A percentile compares a stretch with the other conserved stretches of the same genome.
Conservation (phyloP, 2,888 invertebrate genomes). For the Plagiodera versicolora region DNA sequence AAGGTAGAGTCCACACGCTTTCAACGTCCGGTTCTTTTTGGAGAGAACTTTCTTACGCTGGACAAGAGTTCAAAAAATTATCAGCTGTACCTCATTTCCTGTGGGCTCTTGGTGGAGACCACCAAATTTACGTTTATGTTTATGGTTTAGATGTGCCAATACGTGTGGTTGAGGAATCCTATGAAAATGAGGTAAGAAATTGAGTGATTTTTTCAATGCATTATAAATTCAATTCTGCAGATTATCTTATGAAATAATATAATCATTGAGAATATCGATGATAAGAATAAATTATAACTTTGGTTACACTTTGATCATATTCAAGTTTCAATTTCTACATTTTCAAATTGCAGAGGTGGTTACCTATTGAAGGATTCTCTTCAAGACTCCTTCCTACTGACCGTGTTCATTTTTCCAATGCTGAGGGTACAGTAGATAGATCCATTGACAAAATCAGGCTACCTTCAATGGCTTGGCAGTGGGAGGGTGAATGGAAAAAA, state of each 20-base stretch:
- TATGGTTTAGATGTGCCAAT: slow-evolving; percentile 89
- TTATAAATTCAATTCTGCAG: too few relatives aligned
- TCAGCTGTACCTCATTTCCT: slow-evolving; percentile 82
- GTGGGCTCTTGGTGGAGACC: slow-evolving; percentile 92
- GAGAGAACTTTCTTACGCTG: slow-evolving; percentile 83
- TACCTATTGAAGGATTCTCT: slow-evolving; percentile 86
- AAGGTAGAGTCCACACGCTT: slow-evolving; percentile 83
- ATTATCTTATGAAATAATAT: too few relatives aligned
- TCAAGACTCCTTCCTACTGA: slow-evolving; percentile 84
- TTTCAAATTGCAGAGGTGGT: slow-evolving; percentile 70
- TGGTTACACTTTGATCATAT: neutral
- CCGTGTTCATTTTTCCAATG: slow-evolving; percentile 81
- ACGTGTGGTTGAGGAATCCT: slow-evolving; percentile 85
- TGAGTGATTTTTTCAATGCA: too few relatives aligned
- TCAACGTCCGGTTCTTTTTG: slow-evolving; percentile 81
- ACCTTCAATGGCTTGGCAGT: slow-evolving; percentile 94
- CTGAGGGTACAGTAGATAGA: slow-evolving; percentile 78
- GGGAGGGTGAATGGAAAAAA: slow-evolving; percentile 93
- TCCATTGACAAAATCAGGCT: slow-evolving; percentile 79
- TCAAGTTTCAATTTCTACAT: neutral
- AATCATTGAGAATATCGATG: too few relatives aligned
- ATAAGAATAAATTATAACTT: too few relatives aligned
- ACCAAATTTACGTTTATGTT: slow-evolving; percentile 90
- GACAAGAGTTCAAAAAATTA: slow-evolving; percentile 86
- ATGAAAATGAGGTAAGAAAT: slow-evolving; percentile 77